phyloP scores from a whole-genome alignment of 2,888 invertebrate genomes.

The Nowickia ferox region DNA sequence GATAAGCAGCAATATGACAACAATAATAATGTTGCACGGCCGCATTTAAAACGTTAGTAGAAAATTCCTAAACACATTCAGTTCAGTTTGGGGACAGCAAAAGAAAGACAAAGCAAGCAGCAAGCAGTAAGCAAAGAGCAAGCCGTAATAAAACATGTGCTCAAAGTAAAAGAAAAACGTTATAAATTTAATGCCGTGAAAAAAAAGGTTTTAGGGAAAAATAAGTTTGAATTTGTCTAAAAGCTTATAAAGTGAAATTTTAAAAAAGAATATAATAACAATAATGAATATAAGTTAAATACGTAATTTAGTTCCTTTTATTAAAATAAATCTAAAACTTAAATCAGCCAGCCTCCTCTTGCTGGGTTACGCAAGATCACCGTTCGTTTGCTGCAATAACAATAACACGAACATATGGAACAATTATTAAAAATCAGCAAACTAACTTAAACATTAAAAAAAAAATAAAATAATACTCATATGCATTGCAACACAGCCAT shows the following conservation, averaged over 20 bases:
- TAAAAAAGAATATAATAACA: not conserved
- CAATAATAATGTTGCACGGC: slow-evolving; percentile 44
- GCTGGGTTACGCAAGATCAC: too few species aligned
- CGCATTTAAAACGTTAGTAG: slow-evolving; percentile 40
- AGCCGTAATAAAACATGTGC: slow-evolving; percentile 53
- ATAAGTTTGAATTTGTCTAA: too few species aligned
- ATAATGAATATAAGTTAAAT: too few species aligned
- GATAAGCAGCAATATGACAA: slow-evolving; percentile 42
- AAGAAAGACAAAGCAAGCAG: not conserved
- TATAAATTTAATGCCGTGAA: not conserved
- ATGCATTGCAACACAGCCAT: too few species aligned
- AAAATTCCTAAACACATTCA: not conserved
- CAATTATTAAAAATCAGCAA: too few species aligned
- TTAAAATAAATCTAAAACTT: too few species aligned
- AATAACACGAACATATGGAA: too few species aligned
- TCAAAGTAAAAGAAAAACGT: not conserved
- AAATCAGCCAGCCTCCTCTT: too few species aligned
- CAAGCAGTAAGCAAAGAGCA: slow-evolving; percentile 48
- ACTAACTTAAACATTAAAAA: too few species aligned
- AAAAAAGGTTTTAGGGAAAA: not conserved
- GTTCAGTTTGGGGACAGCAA: not conserved
- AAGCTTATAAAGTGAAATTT: not conserved
- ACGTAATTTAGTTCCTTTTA: too few species aligned
- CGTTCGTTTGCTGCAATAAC: too few species aligned
- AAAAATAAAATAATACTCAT: too few species aligned